Percentiles rank a stretch among this genome's conserved stretches.
phyloP scores from a whole-genome alignment of 2,888 invertebrate species.

The Labia minor region DNA sequence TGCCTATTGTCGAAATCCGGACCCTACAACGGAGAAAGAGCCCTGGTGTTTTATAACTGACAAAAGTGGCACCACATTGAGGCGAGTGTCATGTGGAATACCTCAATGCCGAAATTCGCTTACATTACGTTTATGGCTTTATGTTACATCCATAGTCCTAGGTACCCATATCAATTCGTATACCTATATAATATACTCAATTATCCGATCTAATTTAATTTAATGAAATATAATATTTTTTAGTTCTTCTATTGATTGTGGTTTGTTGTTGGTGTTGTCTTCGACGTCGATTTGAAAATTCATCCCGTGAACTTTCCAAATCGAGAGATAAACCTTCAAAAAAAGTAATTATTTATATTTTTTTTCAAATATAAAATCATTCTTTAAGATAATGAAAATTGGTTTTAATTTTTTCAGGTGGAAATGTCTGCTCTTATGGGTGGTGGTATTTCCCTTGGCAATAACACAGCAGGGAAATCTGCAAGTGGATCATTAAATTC shows the following conservation, averaged over 20 bases:
- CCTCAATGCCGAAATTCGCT: background rate
- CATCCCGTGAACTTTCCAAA: constrained; percentile 46
- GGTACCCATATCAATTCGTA: too few species aligned
- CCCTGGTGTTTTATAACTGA: constrained; percentile 82
- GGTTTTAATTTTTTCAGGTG: constrained; percentile 17
- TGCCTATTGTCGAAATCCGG: constrained; percentile 86
- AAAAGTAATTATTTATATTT: background rate
- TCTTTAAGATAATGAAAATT: background rate
- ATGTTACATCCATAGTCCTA: background rate
- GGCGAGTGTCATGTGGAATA: background rate
- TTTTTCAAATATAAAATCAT: background rate
- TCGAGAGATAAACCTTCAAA: constrained; percentile 42
- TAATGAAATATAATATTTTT: too few species aligned
- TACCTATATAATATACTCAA: too few species aligned
- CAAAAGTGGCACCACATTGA: background rate
- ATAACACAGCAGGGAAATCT: background rate
- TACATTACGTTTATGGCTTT: background rate
- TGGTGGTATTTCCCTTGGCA: background rate
- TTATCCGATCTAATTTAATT: too few species aligned
- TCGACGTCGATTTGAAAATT: constrained; percentile 41
- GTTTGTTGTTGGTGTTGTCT: constrained; percentile 54
- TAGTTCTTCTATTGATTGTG: constrained; percentile 42
- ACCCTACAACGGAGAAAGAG: constrained; percentile 53
- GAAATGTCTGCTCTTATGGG: constrained; percentile 31
- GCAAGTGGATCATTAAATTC: background rate